Evolutionary conservation across 2,888 invertebrate species (phyloP).

Genomic region (Drosophila gaucha): DNA sequence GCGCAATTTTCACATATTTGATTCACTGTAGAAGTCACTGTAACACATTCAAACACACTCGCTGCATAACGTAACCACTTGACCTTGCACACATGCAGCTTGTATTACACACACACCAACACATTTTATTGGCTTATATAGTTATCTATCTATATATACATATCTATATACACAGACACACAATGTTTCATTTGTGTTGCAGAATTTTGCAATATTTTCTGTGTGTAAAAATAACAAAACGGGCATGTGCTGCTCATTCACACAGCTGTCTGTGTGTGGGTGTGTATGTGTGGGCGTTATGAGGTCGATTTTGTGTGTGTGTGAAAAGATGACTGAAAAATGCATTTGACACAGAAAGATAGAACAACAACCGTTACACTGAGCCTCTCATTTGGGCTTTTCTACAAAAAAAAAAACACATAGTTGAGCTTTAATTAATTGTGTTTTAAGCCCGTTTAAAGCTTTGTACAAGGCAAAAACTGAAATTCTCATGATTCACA

Average conservation of each 20-base stretch:
- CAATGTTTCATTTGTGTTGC: slow-evolving; percentile 16
- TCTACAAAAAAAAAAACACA: background rate
- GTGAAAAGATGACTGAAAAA: slow-evolving; percentile 71
- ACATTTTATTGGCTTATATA: slow-evolving; percentile 58
- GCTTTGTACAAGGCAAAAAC: slow-evolving; percentile 19
- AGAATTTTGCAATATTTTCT: slow-evolving; percentile 52
- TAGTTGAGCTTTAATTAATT: background rate
- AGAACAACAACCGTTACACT: slow-evolving; percentile 1
- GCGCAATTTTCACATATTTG: slow-evolving; percentile 44
- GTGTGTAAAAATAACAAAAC: slow-evolving; percentile 53
- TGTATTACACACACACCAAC: slow-evolving; percentile 41
- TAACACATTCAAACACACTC: slow-evolving; percentile 18
- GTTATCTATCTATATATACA: slow-evolving; percentile 13
- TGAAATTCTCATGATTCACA: slow-evolving; percentile 15
- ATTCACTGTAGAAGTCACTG: slow-evolving; percentile 17
- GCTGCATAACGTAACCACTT: slow-evolving; percentile 61
- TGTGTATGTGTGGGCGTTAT: slow-evolving; percentile 46
- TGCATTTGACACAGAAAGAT: slow-evolving; percentile 74
- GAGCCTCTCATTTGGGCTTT: background rate
- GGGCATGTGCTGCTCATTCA: slow-evolving; percentile 42
- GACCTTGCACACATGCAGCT: slow-evolving; percentile 73
- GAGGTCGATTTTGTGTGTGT: slow-evolving; percentile 56
- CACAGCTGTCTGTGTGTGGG: slow-evolving; percentile 2
- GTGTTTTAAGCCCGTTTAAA: slow-evolving; percentile 2
- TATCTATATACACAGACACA: background rate